phyloP scores from a whole-genome alignment of 2,113 vertebrate species.

The Hypomesus transpacificus region DNA sequence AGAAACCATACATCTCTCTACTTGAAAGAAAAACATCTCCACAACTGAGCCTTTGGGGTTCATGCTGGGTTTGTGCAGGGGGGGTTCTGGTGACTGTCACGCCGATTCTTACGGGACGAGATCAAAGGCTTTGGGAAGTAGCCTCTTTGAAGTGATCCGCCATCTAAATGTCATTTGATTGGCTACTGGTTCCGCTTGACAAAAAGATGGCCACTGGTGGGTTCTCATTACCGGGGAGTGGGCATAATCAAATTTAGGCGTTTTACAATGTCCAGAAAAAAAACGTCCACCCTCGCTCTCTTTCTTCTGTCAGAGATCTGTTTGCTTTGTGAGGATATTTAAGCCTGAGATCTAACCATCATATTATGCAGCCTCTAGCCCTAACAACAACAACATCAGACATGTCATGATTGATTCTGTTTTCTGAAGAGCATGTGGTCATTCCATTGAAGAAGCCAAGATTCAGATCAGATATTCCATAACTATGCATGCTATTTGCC shows the following conservation, averaged over 20 bases:
- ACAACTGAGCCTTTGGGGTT: conserved; percentile 6
- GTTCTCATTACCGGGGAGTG: conserved; percentile 7
- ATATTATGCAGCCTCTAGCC: not conserved
- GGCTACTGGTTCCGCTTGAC: conserved; percentile 19
- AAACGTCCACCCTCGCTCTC: not conserved
- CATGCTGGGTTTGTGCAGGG: not conserved
- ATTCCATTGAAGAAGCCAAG: too few species aligned
- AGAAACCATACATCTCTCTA: not conserved
- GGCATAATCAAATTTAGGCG: conserved; percentile 11
- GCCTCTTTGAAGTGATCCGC: conserved; percentile 6
- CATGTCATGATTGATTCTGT: not conserved
- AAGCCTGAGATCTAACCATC: not conserved
- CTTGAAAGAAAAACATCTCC: conserved; percentile 2
- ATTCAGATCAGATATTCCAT: not conserved
- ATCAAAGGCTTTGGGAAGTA: conserved; percentile 10
- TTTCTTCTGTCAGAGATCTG: not conserved
- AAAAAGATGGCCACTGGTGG: conserved; percentile 10
- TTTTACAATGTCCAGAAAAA: conserved; percentile 16
- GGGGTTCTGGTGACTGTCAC: conserved; percentile 7
- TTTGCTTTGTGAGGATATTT: not conserved
- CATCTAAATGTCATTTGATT: conserved; percentile 33
- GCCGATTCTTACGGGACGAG: conserved; percentile 3
- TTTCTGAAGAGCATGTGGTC: not conserved
- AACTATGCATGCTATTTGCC: not conserved
- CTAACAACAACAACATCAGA: conserved; percentile 34